Evolutionary conservation across 2,797 vertebrate genomes (phyloP).

Genomic region (Gymnoscopelus braueri): DNA sequence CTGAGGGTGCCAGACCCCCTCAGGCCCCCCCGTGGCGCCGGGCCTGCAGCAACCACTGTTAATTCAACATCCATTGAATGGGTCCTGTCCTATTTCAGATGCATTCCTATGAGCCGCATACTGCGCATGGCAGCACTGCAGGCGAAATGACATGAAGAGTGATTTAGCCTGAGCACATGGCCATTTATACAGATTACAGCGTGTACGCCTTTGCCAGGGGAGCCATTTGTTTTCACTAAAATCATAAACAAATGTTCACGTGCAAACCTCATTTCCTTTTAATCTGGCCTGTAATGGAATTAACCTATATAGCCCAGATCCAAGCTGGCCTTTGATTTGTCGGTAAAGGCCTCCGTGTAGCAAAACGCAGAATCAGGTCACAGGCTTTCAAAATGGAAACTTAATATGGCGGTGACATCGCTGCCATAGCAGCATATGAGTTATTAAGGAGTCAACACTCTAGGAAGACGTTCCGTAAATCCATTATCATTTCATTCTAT

Average conservation of each 20-base stretch:
- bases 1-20: no score
- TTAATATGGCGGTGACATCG: slow-evolving; percentile 28
- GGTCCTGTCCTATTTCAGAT: slow-evolving; percentile 25
- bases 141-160: slow-evolving; percentile 16
- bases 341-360: slow-evolving; percentile 32
- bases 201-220: background rate
- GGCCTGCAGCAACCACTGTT: slow-evolving; percentile 5
- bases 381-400: background rate
- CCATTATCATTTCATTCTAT: background rate
- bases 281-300: slow-evolving; percentile 55
- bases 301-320: slow-evolving; percentile 43
- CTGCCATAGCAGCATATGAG: slow-evolving; percentile 27
- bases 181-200: slow-evolving; percentile 50
- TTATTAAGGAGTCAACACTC: slow-evolving; percentile 16
- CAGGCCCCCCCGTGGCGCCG: no score
- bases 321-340: slow-evolving; percentile 22
- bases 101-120: background rate
- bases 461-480: slow-evolving; percentile 29
- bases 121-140: background rate
- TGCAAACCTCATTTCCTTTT: slow-evolving; percentile 46
- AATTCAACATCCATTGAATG: slow-evolving; percentile 1
- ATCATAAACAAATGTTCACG: slow-evolving; percentile 35
- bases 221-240: slow-evolving; percentile 50
- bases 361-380: slow-evolving; percentile 38
- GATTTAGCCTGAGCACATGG: slow-evolving; percentile 34